Conservation (phyloP, 2,113 vertebrate species). For the Deroptyus accipitrinus region DNA sequence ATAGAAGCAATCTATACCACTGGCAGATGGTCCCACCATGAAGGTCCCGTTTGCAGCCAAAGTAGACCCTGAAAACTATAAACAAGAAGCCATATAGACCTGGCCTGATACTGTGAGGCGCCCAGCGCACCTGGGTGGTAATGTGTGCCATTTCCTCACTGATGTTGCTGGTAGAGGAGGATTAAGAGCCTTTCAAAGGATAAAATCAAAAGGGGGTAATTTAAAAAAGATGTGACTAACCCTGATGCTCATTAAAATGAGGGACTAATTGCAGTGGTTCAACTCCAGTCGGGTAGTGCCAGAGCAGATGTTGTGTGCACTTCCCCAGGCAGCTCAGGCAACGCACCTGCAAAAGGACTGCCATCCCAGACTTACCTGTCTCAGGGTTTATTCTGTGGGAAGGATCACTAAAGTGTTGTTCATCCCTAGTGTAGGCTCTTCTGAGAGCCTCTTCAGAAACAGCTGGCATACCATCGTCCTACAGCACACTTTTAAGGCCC, state of each 20-base stretch:
- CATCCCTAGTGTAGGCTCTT: not conserved
- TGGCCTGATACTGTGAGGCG: not conserved
- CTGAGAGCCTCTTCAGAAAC: not conserved
- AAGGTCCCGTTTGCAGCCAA: rapidly evolving
- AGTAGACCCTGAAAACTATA: not conserved
- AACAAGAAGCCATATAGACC: not conserved
- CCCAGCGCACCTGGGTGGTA: not conserved
- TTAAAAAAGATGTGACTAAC: constrained; percentile 58
- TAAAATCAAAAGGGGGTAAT: constrained; percentile 37
- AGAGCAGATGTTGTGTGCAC: constrained; percentile 30
- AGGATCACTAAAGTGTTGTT: not conserved
- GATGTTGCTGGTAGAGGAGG: not conserved
- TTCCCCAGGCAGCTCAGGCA: constrained; percentile 38
- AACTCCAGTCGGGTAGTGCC: constrained; percentile 21
- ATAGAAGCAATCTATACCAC: not conserved
- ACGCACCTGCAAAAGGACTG: constrained; percentile 40
- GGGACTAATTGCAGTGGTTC: constrained; percentile 59
- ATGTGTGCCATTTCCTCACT: not conserved
- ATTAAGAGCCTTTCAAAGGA: constrained; percentile 28
- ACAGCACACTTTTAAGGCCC: not conserved
- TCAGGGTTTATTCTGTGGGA: not conserved
- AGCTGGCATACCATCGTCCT: not conserved
- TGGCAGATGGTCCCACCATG: rapidly evolving
- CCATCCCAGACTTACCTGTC: not conserved
- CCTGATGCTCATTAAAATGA: constrained; percentile 54